phyloP scores from a whole-genome alignment of 2,113 vertebrate species.

The Rostratula benghalensis region DNA sequence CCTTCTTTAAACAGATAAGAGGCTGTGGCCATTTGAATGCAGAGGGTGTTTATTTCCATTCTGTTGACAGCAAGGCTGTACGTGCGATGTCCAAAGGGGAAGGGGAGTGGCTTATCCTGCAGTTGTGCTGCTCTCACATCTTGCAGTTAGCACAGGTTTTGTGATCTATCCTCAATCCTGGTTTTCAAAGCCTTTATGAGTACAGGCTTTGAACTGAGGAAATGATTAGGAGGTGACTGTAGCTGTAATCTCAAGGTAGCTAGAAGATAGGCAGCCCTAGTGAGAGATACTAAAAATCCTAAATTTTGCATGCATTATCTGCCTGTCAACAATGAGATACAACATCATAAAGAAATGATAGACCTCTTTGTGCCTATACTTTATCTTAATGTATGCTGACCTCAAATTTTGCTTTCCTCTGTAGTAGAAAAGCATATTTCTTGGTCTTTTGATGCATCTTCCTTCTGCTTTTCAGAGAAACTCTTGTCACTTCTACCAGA shows the following conservation, averaged over 20 bases:
- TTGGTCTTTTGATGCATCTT: constrained; percentile 29
- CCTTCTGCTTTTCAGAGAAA: constrained; percentile 84
- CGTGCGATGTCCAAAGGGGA: not conserved
- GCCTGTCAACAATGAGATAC: not conserved
- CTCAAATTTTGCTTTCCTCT: not conserved
- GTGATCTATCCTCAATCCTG: not conserved
- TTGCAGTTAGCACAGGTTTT: not conserved
- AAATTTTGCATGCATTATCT: not conserved
- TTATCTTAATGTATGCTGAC: not conserved
- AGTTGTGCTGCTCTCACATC: not conserved
- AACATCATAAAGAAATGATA: not conserved
- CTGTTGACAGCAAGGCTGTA: not conserved
- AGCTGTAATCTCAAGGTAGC: not conserved
- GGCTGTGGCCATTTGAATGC: not conserved
- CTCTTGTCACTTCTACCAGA: constrained; percentile 95
- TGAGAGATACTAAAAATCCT: not conserved
- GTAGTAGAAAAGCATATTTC: not conserved
- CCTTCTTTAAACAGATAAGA: not conserved
- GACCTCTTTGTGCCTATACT: not conserved
- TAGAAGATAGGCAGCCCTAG: not conserved
- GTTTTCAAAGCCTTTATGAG: not conserved
- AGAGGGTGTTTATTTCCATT: not conserved
- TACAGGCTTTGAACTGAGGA: not conserved
- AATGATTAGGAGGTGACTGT: not conserved
- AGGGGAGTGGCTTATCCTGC: not conserved